Evolutionary conservation across 1,140 invertebrate species (phyloP).

Genomic region (Eumaeus atala): DNA sequence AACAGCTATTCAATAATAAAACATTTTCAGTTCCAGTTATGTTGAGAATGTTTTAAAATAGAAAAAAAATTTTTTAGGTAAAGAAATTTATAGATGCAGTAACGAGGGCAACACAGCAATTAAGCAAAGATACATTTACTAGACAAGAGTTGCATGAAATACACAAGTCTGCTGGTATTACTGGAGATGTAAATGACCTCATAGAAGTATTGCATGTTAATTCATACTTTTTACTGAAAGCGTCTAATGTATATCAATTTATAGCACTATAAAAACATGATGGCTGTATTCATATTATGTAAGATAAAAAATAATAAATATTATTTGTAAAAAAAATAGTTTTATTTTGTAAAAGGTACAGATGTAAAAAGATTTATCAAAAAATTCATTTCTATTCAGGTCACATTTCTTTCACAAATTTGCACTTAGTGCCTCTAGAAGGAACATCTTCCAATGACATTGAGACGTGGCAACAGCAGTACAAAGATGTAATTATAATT

Average conservation of each 20-base stretch:
- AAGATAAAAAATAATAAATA: constrained; percentile 1
- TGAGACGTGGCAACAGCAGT: constrained; percentile 60
- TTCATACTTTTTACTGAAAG: constrained; percentile 90
- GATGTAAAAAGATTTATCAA: neutral
- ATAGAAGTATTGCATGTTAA: constrained; percentile 87
- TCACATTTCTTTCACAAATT: constrained; percentile 16
- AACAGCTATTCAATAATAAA: no score
- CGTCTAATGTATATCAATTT: constrained; percentile 67
- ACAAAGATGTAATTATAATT: constrained; percentile 43
- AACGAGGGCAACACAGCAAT: constrained; percentile 77
- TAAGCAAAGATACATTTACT: constrained; percentile 82
- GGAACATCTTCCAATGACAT: constrained; percentile 53
- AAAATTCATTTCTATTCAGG: constrained; percentile 1
- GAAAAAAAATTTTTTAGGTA: constrained; percentile 71
- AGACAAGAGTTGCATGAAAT: constrained; percentile 81
- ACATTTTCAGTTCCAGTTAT: no score
- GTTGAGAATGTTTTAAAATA: constrained; percentile 2
- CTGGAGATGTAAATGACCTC: constrained; percentile 78
- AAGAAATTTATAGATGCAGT: constrained; percentile 85
- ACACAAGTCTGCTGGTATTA: constrained; percentile 79
- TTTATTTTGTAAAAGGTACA: constrained; percentile 8
- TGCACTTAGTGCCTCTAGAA: constrained; percentile 34
- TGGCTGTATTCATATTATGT: neutral
- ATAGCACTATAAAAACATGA: constrained; percentile 37
- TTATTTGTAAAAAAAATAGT: neutral